These are phyloP conservation scores for Pteronotus mesoamericanus DNA, from an alignment of 2,797 vertebrate genomes.

Conservation along the genomic window DNA sequence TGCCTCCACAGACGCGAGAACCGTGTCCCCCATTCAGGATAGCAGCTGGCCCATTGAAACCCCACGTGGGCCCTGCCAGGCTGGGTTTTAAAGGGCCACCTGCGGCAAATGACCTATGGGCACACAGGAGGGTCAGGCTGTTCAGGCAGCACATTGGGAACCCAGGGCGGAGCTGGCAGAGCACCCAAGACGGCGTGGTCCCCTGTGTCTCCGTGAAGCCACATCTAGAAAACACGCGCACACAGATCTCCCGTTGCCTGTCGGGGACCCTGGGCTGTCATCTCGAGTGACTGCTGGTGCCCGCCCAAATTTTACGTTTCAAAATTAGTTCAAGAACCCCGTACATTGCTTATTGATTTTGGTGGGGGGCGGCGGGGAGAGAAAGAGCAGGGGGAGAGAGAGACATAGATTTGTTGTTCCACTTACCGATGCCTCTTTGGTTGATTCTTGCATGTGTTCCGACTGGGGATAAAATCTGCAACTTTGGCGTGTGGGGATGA, in stretches of 20 bases:
- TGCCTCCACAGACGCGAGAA: not conserved
- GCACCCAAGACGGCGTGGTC: not conserved
- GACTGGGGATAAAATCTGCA: no score
- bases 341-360: not conserved
- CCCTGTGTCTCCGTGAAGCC: not conserved
- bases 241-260: not conserved
- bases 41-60: not conserved
- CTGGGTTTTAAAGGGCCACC: not conserved
- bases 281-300: not conserved
- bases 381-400: no score
- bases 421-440: no score
- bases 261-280: not conserved
- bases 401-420: no score
- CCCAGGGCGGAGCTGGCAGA: not conserved
- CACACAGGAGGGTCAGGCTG: no score
- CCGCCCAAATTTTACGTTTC: not conserved
- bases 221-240: not conserved
- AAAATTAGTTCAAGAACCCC: not conserved
- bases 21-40: accelerated
- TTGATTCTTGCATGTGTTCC: no score
- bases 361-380: not conserved
- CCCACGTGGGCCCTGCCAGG: not conserved
- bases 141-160: not conserved
- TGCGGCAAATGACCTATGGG: not conserved
- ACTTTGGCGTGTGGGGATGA: not conserved